phyloP scores from a whole-genome alignment of 2,888 invertebrate species.

The Drosophila affinis region DNA sequence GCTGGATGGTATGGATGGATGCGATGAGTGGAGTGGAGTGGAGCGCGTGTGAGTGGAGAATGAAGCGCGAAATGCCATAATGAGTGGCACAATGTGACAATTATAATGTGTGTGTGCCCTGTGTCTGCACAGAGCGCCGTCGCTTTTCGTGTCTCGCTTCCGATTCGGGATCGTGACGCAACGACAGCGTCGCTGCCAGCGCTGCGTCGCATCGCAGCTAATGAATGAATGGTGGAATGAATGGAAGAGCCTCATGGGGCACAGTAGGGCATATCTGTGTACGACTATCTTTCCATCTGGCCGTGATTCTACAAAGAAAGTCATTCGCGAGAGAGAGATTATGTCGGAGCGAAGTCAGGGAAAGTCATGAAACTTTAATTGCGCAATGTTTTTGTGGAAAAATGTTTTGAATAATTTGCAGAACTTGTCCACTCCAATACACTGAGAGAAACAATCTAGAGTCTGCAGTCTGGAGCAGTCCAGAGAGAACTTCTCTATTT shows the following conservation, averaged over 20 bases:
- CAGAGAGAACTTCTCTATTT: background rate
- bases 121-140: slow-evolving; percentile 5
- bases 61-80: slow-evolving; percentile 60
- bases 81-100: slow-evolving; percentile 67
- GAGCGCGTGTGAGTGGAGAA: background rate
- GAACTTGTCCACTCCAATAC: slow-evolving; percentile 39
- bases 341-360: slow-evolving; percentile 29
- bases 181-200: slow-evolving; percentile 19
- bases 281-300: background rate
- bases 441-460: slow-evolving; percentile 13
- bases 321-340: slow-evolving; percentile 25
- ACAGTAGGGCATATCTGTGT: slow-evolving; percentile 24
- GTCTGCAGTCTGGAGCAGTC: background rate
- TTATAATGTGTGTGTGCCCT: slow-evolving; percentile 60
- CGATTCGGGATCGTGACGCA: slow-evolving; percentile 38
- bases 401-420: slow-evolving; percentile 48
- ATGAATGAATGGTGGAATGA: slow-evolving; percentile 32
- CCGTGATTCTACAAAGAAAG: slow-evolving; percentile 40
- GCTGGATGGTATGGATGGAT: slow-evolving; percentile 1
- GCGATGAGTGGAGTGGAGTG: background rate
- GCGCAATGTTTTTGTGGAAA: slow-evolving; percentile 38
- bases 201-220: slow-evolving; percentile 8
- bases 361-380: slow-evolving; percentile 47
- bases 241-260: slow-evolving; percentile 22
- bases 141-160: slow-evolving; percentile 41